A percentile compares a stretch with the other conserved stretches of the same genome.
phyloP scores from a whole-genome alignment of 2,888 invertebrate genomes.

The Kryphioiulus occultus region DNA sequence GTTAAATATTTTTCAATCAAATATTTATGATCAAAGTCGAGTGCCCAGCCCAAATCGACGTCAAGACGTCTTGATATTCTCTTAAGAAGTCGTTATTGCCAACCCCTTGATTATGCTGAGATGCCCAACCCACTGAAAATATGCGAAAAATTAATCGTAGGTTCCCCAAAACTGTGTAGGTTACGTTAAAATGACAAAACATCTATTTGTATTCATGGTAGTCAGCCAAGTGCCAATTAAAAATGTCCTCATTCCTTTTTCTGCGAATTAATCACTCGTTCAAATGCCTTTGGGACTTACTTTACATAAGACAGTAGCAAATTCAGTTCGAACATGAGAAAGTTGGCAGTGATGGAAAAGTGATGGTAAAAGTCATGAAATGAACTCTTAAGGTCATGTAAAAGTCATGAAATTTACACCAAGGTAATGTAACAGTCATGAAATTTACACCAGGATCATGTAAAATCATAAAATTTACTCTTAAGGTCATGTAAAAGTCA shows the following conservation, averaged over 20 bases:
- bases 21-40: neutral
- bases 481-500: too few species aligned
- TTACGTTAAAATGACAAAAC: constrained; percentile 3
- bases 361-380: too few species aligned
- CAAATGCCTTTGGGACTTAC: neutral
- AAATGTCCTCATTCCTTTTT: constrained; percentile 33
- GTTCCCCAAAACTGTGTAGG: constrained; percentile 13
- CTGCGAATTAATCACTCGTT: neutral
- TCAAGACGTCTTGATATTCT: neutral
- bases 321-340: too few species aligned
- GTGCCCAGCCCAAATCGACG: neutral
- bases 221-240: neutral
- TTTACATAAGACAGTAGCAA: neutral
- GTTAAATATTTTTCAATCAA: neutral
- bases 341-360: too few species aligned
- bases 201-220: neutral
- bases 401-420: too few species aligned
- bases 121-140: neutral
- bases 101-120: neutral
- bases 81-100: neutral
- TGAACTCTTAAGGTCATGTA: too few species aligned
- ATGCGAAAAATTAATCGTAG: neutral
- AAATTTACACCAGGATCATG: too few species aligned
- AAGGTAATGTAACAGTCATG: too few species aligned
- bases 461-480: too few species aligned